These are phyloP conservation scores for Folsomia manolachei DNA, from an alignment of 2,888 invertebrate species.

Conservation along the genomic window DNA sequence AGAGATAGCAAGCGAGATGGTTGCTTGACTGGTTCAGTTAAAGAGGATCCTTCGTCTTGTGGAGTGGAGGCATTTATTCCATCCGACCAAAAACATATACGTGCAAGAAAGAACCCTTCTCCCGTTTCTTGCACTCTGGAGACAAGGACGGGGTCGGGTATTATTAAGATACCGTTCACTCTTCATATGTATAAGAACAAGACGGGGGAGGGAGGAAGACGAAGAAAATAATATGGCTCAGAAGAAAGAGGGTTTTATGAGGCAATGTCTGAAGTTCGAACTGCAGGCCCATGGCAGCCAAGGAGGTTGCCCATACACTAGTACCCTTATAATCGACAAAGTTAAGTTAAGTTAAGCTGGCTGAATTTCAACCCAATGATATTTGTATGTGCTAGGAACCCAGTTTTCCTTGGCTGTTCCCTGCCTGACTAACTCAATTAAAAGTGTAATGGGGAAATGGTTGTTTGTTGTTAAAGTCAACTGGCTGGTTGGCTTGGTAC, in stretches of 20 bases:
- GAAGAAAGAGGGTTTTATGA: background rate
- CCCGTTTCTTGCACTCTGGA: background rate
- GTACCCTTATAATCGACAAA: constrained; percentile 45
- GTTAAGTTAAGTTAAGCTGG: constrained; percentile 47
- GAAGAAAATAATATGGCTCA: background rate
- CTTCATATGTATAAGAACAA: background rate
- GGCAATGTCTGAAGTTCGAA: background rate
- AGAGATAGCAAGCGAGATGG: background rate
- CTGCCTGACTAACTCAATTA: constrained; percentile 51
- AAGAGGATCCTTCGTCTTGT: background rate
- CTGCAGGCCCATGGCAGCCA: background rate
- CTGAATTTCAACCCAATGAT: constrained; percentile 27
- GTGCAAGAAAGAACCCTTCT: background rate
- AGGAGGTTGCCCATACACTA: background rate
- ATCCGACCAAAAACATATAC: background rate
- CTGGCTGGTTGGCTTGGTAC: background rate
- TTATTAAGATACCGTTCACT: background rate
- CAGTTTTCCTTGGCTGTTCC: constrained; percentile 43
- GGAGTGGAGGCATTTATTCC: background rate
- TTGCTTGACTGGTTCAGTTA: background rate
- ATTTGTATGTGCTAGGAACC: constrained; percentile 20
- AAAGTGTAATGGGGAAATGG: constrained; percentile 47
- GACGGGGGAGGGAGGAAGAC: too few relatives aligned
- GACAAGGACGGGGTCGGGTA: constrained; percentile 7
- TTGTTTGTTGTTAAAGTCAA: constrained; percentile 43